phyloP scores from a whole-genome alignment of 2,888 invertebrate species.

The Nomada ruficornis region DNA sequence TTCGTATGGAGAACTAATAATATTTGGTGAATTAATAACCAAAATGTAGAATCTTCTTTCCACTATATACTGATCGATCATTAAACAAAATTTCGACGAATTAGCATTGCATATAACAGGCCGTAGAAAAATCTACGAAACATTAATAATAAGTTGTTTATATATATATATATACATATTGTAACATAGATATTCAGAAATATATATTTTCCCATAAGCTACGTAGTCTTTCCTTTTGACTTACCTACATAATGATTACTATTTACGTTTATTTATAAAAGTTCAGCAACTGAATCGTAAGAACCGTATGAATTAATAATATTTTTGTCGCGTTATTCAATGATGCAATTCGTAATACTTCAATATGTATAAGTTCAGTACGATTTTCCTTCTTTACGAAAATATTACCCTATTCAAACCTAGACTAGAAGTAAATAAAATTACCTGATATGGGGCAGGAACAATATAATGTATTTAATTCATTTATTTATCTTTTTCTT shows the following conservation, averaged over 20 bases:
- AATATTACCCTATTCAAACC: not conserved
- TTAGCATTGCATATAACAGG: conserved; percentile 22
- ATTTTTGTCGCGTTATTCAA: not conserved
- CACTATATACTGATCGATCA: not conserved
- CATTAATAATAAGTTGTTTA: conserved; percentile 47
- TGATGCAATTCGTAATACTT: not conserved
- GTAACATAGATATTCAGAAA: conserved; percentile 70
- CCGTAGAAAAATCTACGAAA: conserved; percentile 39
- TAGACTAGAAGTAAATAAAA: not conserved
- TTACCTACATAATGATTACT: not conserved
- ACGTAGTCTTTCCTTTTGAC: not conserved
- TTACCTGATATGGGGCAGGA: not conserved
- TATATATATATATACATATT: conserved; percentile 55
- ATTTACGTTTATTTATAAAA: not conserved
- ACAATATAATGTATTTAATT: not conserved
- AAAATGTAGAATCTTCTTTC: conserved; percentile 1
- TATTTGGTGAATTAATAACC: not conserved
- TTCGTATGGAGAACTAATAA: conserved; percentile 1
- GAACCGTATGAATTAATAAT: too few species aligned
- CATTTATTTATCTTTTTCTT: conserved; percentile 15
- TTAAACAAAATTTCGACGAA: conserved; percentile 3
- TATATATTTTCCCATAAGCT: conserved; percentile 71
- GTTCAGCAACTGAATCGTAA: not conserved
- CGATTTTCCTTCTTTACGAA: not conserved
- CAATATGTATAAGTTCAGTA: not conserved